Evolutionary conservation across 2,888 invertebrate species (phyloP), one percentile per base, ranked within the genome.

Genomic region (Morpho achilles): DNA sequence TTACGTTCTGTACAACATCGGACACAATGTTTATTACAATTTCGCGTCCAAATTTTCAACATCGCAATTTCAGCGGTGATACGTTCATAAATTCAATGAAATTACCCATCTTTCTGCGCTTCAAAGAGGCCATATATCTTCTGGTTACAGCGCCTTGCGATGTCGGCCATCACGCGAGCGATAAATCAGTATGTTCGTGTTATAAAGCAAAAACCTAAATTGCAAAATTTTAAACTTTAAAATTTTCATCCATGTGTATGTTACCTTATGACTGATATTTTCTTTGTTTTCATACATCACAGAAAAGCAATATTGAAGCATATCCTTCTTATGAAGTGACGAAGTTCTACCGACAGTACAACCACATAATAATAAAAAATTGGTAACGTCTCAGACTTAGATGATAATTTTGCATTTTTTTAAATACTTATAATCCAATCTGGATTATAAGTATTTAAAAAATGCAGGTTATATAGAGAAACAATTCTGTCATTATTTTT

Each of bases 91-190:
- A 87, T 88, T 84, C 85, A 79, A 81, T 85, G 84, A 87, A 87
- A 88, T 88, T 85, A 87, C 86, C 86, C 84, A 87, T 88, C 83
- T 85, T 87, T 89, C 84, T 82, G 79, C 77, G 84, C 81, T 87
- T 87, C 89, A 86, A 87, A 85, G 82, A 79, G 85, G 80, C 80
- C 80, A 85, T 89, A 87, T 87, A 87, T 88, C 82, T 83, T 72
- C 73, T 74, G 71, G 80, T 81, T 85, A 84, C 85, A 82, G 79
- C 80, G 78, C 77, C 79, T 82, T 80, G 79, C 82, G 79, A 82
- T 84, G 84, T 80, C 78, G 83, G 79, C 82, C 81, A 82, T 85
- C 86, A 84, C 74, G 74, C 71, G 77, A 79, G 82, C 82, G 82
- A 88, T 87, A 88, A 86, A 89, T 88, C 87, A 85, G 82, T 75